Conservation (phyloP, 2,113 vertebrate genomes). For the Morone saxatilis region DNA sequence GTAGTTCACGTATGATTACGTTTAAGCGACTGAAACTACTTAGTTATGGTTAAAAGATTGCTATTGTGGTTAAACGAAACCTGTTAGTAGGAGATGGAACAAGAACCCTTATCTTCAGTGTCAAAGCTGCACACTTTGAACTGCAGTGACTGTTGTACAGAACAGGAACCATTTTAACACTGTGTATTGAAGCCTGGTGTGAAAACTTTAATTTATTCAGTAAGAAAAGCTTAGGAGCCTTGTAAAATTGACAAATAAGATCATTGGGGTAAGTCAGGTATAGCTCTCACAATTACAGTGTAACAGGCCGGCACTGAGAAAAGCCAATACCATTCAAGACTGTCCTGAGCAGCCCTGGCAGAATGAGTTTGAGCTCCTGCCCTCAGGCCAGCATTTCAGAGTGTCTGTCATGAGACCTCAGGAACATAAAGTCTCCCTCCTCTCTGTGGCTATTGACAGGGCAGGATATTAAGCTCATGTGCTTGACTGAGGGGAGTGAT, state of each 20-base stretch:
- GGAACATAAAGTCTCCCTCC: conserved; percentile 58
- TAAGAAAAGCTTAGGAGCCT: conserved; percentile 33
- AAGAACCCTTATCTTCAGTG: background rate
- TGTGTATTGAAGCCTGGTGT: background rate
- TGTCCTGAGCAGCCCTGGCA: conserved; percentile 32
- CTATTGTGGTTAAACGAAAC: background rate
- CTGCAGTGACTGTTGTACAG: background rate
- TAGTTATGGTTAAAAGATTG: background rate
- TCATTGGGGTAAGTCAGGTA: conserved; percentile 48
- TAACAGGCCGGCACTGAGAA: conserved; percentile 39
- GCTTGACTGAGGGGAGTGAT: conserved; percentile 53
- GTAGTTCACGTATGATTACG: conserved; percentile 23
- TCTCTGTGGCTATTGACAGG: conserved; percentile 63
- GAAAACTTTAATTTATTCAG: conserved; percentile 40
- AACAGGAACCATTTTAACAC: conserved; percentile 5
- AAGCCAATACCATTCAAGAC: conserved; percentile 45
- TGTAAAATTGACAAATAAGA: conserved; percentile 59
- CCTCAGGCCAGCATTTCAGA: conserved; percentile 64
- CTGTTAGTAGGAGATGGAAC: background rate
- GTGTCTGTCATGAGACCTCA: conserved; percentile 65
- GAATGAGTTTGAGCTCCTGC: conserved; percentile 59
- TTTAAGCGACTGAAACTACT: conserved; percentile 9
- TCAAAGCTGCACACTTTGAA: conserved; percentile 7
- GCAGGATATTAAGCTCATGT: conserved; percentile 59
- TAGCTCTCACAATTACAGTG: conserved; percentile 56